A percentile compares a stretch with the other conserved stretches of the same genome.
These are phyloP conservation scores for Platichthys flesus DNA, from an alignment of 2,113 vertebrate genomes.

Conservation along the genomic window DNA sequence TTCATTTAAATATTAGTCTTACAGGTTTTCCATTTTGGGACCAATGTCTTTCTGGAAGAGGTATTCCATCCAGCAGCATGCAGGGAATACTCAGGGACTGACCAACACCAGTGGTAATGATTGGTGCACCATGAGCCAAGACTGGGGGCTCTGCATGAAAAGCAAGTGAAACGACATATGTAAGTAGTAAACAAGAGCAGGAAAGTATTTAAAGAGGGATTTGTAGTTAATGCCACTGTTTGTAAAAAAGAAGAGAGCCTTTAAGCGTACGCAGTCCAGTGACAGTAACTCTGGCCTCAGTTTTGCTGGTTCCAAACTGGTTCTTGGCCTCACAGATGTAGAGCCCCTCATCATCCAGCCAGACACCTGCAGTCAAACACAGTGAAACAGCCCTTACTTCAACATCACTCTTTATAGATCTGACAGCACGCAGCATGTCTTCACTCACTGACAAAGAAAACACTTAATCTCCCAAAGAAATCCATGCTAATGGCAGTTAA, in stretches of 20 bases:
- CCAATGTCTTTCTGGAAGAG: slow-evolving; percentile 88
- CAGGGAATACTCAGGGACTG: slow-evolving; percentile 89
- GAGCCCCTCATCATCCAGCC: slow-evolving; percentile 84
- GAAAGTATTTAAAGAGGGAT: neutral
- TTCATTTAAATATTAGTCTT: slow-evolving; percentile 34
- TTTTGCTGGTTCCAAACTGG: slow-evolving; percentile 85
- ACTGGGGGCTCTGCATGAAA: slow-evolving; percentile 82
- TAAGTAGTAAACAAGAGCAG: slow-evolving; percentile 22
- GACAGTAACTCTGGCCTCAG: slow-evolving; percentile 83
- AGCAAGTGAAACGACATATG: neutral
- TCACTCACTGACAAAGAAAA: slow-evolving; percentile 12
- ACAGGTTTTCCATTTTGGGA: slow-evolving; percentile 84
- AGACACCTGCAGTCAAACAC: slow-evolving; percentile 78
- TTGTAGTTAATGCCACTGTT: neutral
- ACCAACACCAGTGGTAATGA: slow-evolving; percentile 79
- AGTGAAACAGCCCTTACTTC: slow-evolving; percentile 6
- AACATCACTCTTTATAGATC: slow-evolving; percentile 7
- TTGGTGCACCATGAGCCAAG: slow-evolving; percentile 81
- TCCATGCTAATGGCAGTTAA: slow-evolving; percentile 29
- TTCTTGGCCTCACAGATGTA: slow-evolving; percentile 92
- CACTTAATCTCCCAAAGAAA: slow-evolving; percentile 26
- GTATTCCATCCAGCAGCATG: slow-evolving; percentile 86
- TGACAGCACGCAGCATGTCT: neutral
- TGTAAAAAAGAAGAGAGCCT: slow-evolving; percentile 4
- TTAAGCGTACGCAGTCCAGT: slow-evolving; percentile 85